Percentiles rank a stretch among this genome's conserved stretches.
These are phyloP conservation scores for Camponotus fellah DNA, from an alignment of 2,888 invertebrate species.

Conservation along the genomic window DNA sequence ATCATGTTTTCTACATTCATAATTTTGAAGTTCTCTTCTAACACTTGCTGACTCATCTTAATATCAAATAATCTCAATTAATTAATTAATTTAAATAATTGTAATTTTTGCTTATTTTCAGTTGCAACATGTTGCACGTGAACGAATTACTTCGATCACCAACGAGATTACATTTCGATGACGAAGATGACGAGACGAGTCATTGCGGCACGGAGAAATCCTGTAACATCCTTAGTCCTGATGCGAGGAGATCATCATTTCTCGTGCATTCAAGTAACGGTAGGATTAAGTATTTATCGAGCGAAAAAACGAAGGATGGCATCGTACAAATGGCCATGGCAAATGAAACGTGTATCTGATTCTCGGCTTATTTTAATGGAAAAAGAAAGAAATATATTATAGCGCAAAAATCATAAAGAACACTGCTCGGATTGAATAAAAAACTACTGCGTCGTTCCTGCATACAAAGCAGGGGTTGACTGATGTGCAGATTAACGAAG, in stretches of 20 bases:
- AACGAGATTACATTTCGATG: constrained; percentile 38
- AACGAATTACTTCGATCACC: constrained; percentile 31
- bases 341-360: constrained; percentile 77
- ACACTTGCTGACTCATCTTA: not conserved
- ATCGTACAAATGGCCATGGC: constrained; percentile 20
- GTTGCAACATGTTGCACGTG: constrained; percentile 44
- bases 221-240: not conserved
- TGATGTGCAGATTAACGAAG: not conserved
- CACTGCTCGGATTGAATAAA: not conserved
- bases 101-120: constrained; percentile 18
- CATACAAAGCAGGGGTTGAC: not conserved
- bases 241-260: constrained; percentile 68
- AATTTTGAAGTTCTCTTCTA: not conserved
- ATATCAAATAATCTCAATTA: not conserved
- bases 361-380: constrained; percentile 19
- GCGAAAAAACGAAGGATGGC: constrained; percentile 47
- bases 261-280: constrained; percentile 71
- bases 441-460: constrained; percentile 2
- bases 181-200: constrained; percentile 33
- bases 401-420: not conserved
- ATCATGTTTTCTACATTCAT: not conserved
- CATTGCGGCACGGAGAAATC: not conserved
- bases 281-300: constrained; percentile 62
- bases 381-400: constrained; percentile 34
- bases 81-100: not conserved